Percentiles rank a stretch among this genome's conserved stretches.
Evolutionary conservation across 1,140 invertebrate species (phyloP).

Genomic region (Solenopsis fugax): DNA sequence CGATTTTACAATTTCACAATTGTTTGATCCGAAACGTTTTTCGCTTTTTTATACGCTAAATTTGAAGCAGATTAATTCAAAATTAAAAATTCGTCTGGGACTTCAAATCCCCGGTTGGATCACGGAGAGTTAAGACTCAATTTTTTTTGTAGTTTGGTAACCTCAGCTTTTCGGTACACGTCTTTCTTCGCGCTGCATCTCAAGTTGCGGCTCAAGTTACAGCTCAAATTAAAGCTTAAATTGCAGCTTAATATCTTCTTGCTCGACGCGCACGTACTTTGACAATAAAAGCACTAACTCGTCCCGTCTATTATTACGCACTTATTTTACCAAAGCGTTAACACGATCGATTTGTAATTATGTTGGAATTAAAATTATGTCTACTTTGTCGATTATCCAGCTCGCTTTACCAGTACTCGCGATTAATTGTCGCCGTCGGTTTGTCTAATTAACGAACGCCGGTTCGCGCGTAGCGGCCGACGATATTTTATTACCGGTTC

Average conservation of each 20-base stretch:
- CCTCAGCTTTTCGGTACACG: neutral
- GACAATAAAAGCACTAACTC: neutral
- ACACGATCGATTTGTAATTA: constrained; percentile 25
- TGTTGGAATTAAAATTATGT: constrained; percentile 43
- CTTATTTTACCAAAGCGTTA: neutral
- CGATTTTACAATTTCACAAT: no score
- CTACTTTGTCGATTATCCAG: constrained; percentile 46
- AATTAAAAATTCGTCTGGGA: no score
- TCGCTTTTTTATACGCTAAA: no score
- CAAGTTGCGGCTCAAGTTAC: neutral
- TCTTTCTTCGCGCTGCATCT: neutral
- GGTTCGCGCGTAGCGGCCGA: constrained; percentile 14
- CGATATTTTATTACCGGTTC: constrained; percentile 52
- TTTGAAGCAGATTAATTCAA: no score
- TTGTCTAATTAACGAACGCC: constrained; percentile 60
- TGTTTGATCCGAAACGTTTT: no score
- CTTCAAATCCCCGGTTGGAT: no score
- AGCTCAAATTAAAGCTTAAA: constrained; percentile 18
- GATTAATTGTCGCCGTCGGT: constrained; percentile 52
- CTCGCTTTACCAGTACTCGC: constrained; percentile 8
- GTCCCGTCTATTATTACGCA: neutral
- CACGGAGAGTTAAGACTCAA: no score
- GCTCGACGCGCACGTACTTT: neutral
- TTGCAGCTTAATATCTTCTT: neutral
- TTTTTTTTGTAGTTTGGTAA: no score